These are phyloP conservation scores for Borostomias antarcticus DNA, from an alignment of 2,797 vertebrate genomes.

Conservation along the genomic window DNA sequence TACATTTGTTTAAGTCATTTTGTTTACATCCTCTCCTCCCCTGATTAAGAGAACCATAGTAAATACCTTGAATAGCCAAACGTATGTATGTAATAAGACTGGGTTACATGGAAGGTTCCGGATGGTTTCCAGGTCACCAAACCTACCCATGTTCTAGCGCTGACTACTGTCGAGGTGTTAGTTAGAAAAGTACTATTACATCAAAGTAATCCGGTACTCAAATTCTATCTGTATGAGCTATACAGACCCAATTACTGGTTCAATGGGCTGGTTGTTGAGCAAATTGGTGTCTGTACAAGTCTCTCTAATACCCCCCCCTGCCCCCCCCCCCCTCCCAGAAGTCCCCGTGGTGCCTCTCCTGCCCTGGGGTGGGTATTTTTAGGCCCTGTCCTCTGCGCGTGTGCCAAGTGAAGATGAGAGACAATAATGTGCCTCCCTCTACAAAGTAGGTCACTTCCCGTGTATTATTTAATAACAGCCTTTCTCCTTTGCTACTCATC, in stretches of 20 bases:
- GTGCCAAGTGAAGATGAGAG: constrained; percentile 32
- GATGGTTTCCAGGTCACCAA: too few relatives aligned
- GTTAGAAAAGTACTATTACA: too few relatives aligned
- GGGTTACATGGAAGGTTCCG: too few relatives aligned
- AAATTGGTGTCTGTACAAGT: not conserved
- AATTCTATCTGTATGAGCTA: too few relatives aligned
- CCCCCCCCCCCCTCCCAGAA: not conserved
- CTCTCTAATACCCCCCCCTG: not conserved
- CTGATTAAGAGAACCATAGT: too few relatives aligned
- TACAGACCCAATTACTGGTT: too few relatives aligned
- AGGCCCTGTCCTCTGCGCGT: constrained; percentile 29
- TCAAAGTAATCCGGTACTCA: too few relatives aligned
- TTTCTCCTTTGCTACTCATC: not conserved
- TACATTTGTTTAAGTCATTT: not conserved
- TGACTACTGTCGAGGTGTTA: too few relatives aligned
- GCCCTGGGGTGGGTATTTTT: constrained; percentile 43
- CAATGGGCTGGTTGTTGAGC: not conserved
- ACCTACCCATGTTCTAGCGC: too few relatives aligned
- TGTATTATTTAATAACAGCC: constrained; percentile 21
- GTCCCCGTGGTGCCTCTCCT: constrained; percentile 6
- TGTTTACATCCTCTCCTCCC: too few relatives aligned
- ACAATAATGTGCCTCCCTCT: constrained; percentile 31
- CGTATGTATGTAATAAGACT: too few relatives aligned
- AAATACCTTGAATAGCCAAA: too few relatives aligned
- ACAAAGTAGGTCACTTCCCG: constrained; percentile 44